These are phyloP conservation scores for Ceriagrion tenellum DNA, from an alignment of 2,888 invertebrate genomes.

Conservation along the genomic window DNA sequence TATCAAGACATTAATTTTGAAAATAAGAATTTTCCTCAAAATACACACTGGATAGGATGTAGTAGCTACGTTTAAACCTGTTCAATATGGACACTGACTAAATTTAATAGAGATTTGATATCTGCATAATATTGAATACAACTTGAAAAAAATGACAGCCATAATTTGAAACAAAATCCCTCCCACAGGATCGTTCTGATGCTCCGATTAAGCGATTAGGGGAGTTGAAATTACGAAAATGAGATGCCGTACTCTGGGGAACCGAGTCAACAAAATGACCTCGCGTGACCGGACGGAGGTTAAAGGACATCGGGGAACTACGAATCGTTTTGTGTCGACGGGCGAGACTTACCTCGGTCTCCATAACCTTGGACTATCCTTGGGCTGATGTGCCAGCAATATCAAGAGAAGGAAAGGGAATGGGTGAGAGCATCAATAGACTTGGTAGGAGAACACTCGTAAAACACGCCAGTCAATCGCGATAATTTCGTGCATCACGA, in stretches of 20 bases:
- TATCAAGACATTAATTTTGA: too few species aligned
- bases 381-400: constrained; percentile 41
- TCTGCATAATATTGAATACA: not conserved
- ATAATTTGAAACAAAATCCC: not conserved
- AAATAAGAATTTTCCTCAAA: too few species aligned
- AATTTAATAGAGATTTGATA: too few species aligned
- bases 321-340: not conserved
- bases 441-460: not conserved
- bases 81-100: too few species aligned
- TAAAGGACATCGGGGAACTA: not conserved
- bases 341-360: constrained; percentile 51
- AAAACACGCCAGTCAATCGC: not conserved
- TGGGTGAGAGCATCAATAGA: not conserved
- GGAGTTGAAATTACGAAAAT: not conserved
- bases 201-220: not conserved
- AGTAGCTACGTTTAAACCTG: too few species aligned
- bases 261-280: not conserved
- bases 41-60: too few species aligned
- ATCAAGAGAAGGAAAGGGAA: constrained; percentile 24
- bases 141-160: not conserved
- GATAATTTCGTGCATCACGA: not conserved
- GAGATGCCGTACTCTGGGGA: not conserved
- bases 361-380: constrained; percentile 45
- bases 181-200: not conserved
- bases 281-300: constrained; percentile 34